Evolutionary conservation across 1,140 invertebrate genomes (phyloP), one percentile per base, ranked within the genome.

Genomic region (Akabosia matsudoensis): DNA sequence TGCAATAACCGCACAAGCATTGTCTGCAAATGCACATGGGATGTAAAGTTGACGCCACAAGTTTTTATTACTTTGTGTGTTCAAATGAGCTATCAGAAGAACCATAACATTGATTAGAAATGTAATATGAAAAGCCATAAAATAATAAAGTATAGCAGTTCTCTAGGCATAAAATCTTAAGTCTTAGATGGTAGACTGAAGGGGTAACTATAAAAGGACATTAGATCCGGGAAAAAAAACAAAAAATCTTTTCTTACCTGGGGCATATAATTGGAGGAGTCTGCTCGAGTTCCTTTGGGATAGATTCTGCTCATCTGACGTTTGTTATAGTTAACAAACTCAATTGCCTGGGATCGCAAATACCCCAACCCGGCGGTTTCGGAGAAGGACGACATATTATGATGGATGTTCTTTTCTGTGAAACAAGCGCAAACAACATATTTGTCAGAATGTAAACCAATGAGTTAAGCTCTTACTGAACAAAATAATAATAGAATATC

Each of bases 261-360:
- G 79, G 98, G 98, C 93, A 99, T 97, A 85, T 98, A 99, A 85
- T 99, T 99, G 33, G 96, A 98, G 70, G 97, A 99, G 87, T 99
- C 98, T 72, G 97, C 97, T 51, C 98, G 86, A 0, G 97, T 98
- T 76, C 98, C 97, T 86, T 96, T 97, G 0, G 98, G 98, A 87
- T 99, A 99, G 83, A 99, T 99, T 67, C 98, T 88, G 80, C 95
- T 97, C 91, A 97, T 96, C 88, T 99, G 98, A 13, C 97, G 88
- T 87, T 99, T 99, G 87, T 99, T 99, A 85, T 99, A 99, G 90
- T 99, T 98, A 78, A 99, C 97, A 87, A 99, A 98, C 84, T 99
- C 97, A 72, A 98, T 96, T 74, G 97, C 95, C 83, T 94, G 92
- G 76, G 94, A 91, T 87, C 98, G 98, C 45, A 99, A 87, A 84